These are phyloP conservation scores for Parotia lawesii DNA, from an alignment of 2,113 vertebrate species.

Conservation along the genomic window DNA sequence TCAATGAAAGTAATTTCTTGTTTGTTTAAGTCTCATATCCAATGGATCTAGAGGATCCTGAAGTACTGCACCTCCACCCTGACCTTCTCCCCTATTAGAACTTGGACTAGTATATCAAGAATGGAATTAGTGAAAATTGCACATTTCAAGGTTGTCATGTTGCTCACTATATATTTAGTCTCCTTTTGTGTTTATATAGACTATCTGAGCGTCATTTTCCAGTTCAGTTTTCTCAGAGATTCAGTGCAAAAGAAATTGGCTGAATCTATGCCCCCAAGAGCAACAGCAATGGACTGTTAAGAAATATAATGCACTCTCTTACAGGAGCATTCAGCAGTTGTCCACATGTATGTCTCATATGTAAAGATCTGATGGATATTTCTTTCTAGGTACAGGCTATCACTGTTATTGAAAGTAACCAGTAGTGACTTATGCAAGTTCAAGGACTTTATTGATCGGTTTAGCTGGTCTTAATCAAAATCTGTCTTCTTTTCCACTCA, in stretches of 20 bases:
- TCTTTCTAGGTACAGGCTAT: conserved; percentile 64
- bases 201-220: background rate
- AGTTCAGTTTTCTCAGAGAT: background rate
- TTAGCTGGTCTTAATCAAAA: conserved; percentile 85
- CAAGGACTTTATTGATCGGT: conserved; percentile 89
- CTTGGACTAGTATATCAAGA: conserved; percentile 37
- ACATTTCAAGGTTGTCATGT: background rate
- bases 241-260: background rate
- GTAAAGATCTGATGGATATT: conserved; percentile 35
- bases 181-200: background rate
- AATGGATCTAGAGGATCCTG: conserved; percentile 67
- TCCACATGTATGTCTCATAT: conserved; percentile 1
- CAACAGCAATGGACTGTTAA: background rate
- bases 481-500: conserved; percentile 80
- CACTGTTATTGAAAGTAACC: conserved; percentile 73
- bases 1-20: conserved; percentile 87
- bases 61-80: conserved; percentile 62
- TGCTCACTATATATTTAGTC: background rate
- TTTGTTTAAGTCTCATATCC: conserved; percentile 84
- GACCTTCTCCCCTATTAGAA: conserved; percentile 58
- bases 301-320: background rate
- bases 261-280: background rate
- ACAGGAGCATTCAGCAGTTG: background rate
- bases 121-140: conserved; percentile 17
- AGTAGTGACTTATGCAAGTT: conserved; percentile 83